A percentile compares a stretch with the other conserved stretches of the same genome.
Conservation (phyloP, 2,888 invertebrate genomes). For the Zelleria hepariella region DNA sequence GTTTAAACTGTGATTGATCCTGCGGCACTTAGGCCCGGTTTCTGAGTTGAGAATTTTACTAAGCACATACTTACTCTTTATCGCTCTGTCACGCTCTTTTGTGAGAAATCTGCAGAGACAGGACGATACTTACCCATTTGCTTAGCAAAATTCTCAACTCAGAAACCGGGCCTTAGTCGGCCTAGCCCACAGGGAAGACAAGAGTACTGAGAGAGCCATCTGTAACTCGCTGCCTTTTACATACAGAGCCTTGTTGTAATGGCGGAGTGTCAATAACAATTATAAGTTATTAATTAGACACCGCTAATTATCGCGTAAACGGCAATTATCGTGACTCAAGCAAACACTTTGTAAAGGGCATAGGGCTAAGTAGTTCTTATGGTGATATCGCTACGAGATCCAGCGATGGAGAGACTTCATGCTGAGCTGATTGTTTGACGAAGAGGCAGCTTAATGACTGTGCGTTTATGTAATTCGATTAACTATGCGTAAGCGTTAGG, state of each 20-base stretch:
- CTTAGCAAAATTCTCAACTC: too few species aligned
- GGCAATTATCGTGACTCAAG: background rate
- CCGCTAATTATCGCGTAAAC: background rate
- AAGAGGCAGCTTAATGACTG: background rate
- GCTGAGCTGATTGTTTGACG: background rate
- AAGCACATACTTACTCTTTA: too few species aligned
- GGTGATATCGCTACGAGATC: background rate
- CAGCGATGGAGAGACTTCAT: background rate
- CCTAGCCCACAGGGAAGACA: too few species aligned
- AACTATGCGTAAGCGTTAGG: too few species aligned
- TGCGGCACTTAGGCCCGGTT: too few species aligned
- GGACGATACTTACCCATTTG: too few species aligned
- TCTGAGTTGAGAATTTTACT: too few species aligned
- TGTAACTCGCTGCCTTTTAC: background rate
- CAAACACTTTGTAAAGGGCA: background rate
- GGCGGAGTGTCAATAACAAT: slow-evolving; percentile 3
- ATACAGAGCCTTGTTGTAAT: background rate
- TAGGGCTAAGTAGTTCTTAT: background rate
- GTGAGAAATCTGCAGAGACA: too few species aligned
- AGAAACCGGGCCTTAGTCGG: too few species aligned
- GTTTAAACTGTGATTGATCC: too few species aligned
- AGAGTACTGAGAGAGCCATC: background rate
- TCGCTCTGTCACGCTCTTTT: too few species aligned
- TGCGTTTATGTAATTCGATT: background rate
- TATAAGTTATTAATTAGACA: background rate